Conservation (phyloP, 2,888 invertebrate genomes). For the Miltochrista miniata region DNA sequence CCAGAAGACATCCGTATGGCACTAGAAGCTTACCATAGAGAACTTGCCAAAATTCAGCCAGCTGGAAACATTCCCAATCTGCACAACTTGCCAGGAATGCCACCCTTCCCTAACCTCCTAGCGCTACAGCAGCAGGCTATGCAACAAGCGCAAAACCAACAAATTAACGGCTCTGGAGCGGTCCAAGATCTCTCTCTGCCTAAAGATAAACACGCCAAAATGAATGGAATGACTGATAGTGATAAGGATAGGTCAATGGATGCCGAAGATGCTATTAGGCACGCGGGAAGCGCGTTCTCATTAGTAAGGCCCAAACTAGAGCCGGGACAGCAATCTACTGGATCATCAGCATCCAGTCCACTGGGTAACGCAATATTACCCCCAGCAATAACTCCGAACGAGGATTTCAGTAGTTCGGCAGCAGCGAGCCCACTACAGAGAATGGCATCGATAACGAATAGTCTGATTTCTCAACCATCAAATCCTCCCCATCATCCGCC, state of each 20-base stretch:
- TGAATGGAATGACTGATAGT: conserved; percentile 86
- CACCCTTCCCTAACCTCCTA: conserved; percentile 86
- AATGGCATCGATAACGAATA: conserved; percentile 99
- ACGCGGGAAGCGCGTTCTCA: conserved; percentile 93
- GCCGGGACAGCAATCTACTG: conserved; percentile 88
- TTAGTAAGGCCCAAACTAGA: conserved; percentile 93
- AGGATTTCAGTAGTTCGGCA: conserved; percentile 90
- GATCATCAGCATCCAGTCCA: conserved; percentile 93
- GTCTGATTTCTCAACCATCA: conserved; percentile 95
- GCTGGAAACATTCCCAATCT: conserved; percentile 85
- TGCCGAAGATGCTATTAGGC: conserved; percentile 88
- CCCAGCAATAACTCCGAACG: conserved; percentile 91
- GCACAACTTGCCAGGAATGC: conserved; percentile 76
- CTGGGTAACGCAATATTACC: conserved; percentile 93
- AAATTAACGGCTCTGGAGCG: conserved; percentile 86
- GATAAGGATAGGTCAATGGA: conserved; percentile 86
- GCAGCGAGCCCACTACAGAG: conserved; percentile 97
- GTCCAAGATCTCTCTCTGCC: conserved; percentile 94
- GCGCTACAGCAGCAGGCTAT: conserved; percentile 89
- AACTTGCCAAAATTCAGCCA: conserved; percentile 94
- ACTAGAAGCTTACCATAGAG: conserved; percentile 95
- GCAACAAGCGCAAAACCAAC: conserved; percentile 75
- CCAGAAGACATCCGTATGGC: conserved; percentile 96
- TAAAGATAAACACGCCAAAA: conserved; percentile 87
- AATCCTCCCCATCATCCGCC: conserved; percentile 93